Evolutionary conservation across 2,888 invertebrate genomes (phyloP).

Genomic region (Sussaba pulchella): DNA sequence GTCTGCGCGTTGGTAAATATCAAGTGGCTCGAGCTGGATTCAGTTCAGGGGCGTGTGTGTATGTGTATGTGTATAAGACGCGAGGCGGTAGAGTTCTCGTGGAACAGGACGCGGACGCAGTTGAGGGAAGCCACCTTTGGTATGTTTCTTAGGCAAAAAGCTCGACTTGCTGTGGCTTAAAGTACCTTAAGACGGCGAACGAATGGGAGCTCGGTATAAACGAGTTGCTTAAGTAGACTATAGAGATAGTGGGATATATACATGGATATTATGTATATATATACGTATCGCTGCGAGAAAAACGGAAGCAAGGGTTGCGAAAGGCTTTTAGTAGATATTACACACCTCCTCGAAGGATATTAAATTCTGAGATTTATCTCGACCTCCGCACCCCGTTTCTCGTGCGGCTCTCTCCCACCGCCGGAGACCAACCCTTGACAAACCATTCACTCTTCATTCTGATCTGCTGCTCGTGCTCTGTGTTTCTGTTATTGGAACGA

Average conservation of each 20-base stretch:
- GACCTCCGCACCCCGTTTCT: constrained; percentile 65
- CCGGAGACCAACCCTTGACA: constrained; percentile 48
- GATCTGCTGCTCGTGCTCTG: constrained; percentile 30
- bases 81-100: not conserved
- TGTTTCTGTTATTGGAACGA: constrained; percentile 30
- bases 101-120: constrained; percentile 8
- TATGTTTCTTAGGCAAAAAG: constrained; percentile 46
- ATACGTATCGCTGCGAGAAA: constrained; percentile 16
- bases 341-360: constrained; percentile 81
- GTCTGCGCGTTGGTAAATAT: constrained; percentile 8
- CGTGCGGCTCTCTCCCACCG: constrained; percentile 31
- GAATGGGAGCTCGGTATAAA: constrained; percentile 39
- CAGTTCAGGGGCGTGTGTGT: not conserved
- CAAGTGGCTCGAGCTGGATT: constrained; percentile 13
- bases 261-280: constrained; percentile 21
- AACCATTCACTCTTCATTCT: constrained; percentile 32
- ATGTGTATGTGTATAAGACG: not conserved
- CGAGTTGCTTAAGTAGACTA: constrained; percentile 47
- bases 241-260: constrained; percentile 32
- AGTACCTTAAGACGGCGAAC: constrained; percentile 30
- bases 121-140: constrained; percentile 21
- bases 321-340: constrained; percentile 81
- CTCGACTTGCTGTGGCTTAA: constrained; percentile 37
- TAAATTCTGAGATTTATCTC: constrained; percentile 82
- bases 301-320: constrained; percentile 61